Percentiles rank a stretch among this genome's conserved stretches.
phyloP scores from a whole-genome alignment of 1,140 invertebrate species.

The Drosophila jambulina region DNA sequence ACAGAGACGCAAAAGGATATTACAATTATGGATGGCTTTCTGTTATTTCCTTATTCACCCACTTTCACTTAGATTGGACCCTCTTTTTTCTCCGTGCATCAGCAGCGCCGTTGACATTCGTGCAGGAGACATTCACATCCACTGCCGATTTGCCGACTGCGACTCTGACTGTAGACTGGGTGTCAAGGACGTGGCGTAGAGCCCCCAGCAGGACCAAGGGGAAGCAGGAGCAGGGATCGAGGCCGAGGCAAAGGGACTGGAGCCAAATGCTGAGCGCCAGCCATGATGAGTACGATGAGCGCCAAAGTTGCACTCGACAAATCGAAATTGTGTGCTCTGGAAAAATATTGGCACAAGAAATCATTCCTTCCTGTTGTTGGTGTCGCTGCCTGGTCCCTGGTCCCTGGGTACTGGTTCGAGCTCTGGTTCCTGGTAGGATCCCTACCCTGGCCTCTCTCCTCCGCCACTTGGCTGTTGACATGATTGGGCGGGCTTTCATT shows the following conservation, averaged over 20 bases:
- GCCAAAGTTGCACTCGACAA: constrained; percentile 85
- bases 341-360: constrained; percentile 85
- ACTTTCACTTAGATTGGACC: no score
- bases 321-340: constrained; percentile 85
- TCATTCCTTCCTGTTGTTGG: constrained; percentile 84
- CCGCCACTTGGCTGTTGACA: constrained; percentile 74
- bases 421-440: constrained; percentile 9
- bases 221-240: neutral
- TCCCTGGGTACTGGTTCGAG: constrained; percentile 16
- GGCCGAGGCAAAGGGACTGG: constrained; percentile 19
- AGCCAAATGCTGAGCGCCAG: constrained; percentile 71
- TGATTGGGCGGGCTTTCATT: constrained; percentile 80
- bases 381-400: constrained; percentile 57
- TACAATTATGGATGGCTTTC: no score
- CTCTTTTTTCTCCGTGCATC: constrained; percentile 4
- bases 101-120: constrained; percentile 73
- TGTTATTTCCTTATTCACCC: no score
- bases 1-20: neutral
- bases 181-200: constrained; percentile 77
- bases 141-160: constrained; percentile 41
- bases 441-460: neutral
- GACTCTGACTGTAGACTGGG: constrained; percentile 57
- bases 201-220: constrained; percentile 28
- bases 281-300: constrained; percentile 82
- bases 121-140: constrained; percentile 67